Evolutionary conservation across 2,888 invertebrate species (phyloP), one percentile per base, ranked within the genome.

Genomic region (Tetrapedia diversipes): DNA sequence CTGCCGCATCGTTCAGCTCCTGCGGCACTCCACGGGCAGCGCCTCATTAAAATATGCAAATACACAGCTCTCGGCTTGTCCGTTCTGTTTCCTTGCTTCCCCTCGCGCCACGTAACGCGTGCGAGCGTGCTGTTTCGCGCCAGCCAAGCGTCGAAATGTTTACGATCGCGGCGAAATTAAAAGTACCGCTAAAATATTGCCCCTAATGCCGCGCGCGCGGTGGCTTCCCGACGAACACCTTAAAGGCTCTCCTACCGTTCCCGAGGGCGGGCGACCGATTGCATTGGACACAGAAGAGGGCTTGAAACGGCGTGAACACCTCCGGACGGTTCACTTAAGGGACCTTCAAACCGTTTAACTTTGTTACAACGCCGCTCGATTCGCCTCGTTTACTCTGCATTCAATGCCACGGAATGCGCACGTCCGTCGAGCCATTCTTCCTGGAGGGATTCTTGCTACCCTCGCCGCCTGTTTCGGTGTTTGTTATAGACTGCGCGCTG

Each of bases 1-100:
- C 81, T 82, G 81, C 75, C 57, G 80, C 84, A 73, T 75, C 84
- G 59, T 49, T 75, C 81, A 82, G 79, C 81, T 83, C 86, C 85
- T 63, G 82, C 80, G 84, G 83, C 83, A 81, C 83, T 80, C 79
- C 75, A 81, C 82, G 84, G 78, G 70, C 82, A 83, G 86, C 86
- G 89, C 86, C 91, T 91, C 91, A 91, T 91, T 91, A 91, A 91
- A 91, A 91, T 91, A 91, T 91, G 91, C 91, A 91, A 91, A 91
- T 91, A 90, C 86, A 82, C 82, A 60, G 77, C 71, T 68, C 83
- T 82, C 76, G 82, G 86, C 85, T 87, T 89, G 87, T 89, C 81
- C 86, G 80, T 88, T 86, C 85, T 76, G 84, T 82, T 80, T 80
- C 80, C 80, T 81, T 80, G 75, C 81, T 70, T 75, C 61, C 75